Evolutionary conservation across 2,113 vertebrate species (phyloP), one percentile per base, ranked within the genome.

Genomic region (Trogon surrucura): DNA sequence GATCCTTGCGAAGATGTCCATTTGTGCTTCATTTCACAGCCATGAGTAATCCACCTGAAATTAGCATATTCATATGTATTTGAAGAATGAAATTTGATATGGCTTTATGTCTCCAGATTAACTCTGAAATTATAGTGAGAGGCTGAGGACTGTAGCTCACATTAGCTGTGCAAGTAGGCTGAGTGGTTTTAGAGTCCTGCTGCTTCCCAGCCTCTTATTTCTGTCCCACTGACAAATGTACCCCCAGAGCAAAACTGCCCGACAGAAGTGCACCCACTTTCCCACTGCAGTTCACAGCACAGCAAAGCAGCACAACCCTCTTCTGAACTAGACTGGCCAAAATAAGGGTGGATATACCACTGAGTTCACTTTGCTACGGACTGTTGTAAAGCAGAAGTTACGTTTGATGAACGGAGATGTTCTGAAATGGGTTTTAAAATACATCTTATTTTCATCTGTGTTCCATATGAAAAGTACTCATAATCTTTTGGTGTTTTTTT

Each of bases 231-330:
- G 78, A 26, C 29, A 47, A 41, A 18, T 0, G 3, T 11, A 44
- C 20, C 26, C 47, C 25, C 56, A 10, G 38, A 84, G 72, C n/a
- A 80, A 64, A 81, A 38, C 62, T 32, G 23, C 21, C 17, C 1
- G 2, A 32, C 29, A 44, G 36, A 23, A 45, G 21, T 0, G 1
- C 0, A 0, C 56, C 45, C 58, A 56, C 29, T 56, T 69, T 3
- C 0, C 30, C 2, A 0, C 4, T 0, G 0, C 38, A 12, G 22
- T 21, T 25, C 3, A 2, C 36, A 70, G 91, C 56, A 32, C 86
- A 62, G 50, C 5, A 78, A 83, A 72, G n/a, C 0, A 5, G 30
- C 11, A 44, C 27, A 67, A 51, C 38, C 8, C 32, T 36, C 15
- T 9, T 51, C 71, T 18, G 47, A 66, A n/a, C 19, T 20, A 5